Evolutionary conservation across 2,113 vertebrate genomes (phyloP), one percentile per base, ranked within the genome.

Genomic region (Aleadryas rufinucha): DNA sequence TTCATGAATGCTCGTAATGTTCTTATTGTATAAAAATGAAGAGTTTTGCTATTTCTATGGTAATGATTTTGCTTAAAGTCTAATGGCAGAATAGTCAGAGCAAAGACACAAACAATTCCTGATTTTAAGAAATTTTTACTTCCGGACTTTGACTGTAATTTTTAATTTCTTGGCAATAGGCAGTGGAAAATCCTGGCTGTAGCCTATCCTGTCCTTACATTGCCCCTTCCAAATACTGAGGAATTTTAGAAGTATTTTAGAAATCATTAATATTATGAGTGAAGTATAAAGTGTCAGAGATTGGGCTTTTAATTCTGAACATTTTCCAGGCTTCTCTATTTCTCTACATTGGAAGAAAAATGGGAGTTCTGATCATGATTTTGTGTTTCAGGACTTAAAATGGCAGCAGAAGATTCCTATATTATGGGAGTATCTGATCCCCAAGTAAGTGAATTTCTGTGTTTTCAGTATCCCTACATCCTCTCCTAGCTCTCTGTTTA

Each of bases 401-500:
- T 98, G 98, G 98, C 97, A 52, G 98, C 96, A 94, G 97, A 98
- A 41, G 97, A 97, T 93, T 76, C 97, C 8, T 98, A 98, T 68
- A 96, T 97, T 63, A 93, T 98, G 96, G 96, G 96, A 95, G 96
- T 96, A 15, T 88, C 94, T 33, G 98, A 98, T 74, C 98, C 97
- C 53, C 98, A 97, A 54, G 98, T 98, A 97, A 97, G 97, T 97
- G 50, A 27, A 56, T 79, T 77, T 77, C 7, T 83, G 10, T 71
- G 13, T 69, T 83, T 81, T 90, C 44, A 31, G 1, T 66, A 54
- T 74, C 7, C 7, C 12, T 52, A 1, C 74, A 39, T 89, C 39
- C 18, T 84, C 20, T 60, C 35, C 41, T 80, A 49, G 35, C 26
- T 75, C 6, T 89, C 22, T 59, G 21, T 33, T 45, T 24, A 65